Conservation (phyloP, 2,113 vertebrate species). For the Meriones unguiculatus region DNA sequence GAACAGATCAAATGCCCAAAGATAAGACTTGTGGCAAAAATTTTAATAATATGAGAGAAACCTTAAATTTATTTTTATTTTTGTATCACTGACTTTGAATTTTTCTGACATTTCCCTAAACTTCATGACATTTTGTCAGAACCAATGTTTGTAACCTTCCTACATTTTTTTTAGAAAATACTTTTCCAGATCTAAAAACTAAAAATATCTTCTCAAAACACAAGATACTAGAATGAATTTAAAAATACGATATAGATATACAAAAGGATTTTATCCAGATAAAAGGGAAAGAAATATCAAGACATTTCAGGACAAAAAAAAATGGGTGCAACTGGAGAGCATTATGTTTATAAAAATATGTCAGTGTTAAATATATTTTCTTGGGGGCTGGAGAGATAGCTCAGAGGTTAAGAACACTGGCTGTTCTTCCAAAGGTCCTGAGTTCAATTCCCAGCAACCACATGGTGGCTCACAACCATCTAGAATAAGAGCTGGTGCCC, state of each 20-base stretch:
- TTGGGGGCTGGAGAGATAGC: too few relatives aligned
- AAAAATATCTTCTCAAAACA: not conserved
- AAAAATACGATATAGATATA: not conserved
- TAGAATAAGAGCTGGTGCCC: too few relatives aligned
- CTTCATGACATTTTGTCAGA: not conserved
- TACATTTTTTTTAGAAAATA: not conserved
- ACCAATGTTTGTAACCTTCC: not conserved
- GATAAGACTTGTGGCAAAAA: not conserved
- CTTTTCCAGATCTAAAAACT: not conserved
- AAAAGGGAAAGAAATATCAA: not conserved
- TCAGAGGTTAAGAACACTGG: too few relatives aligned
- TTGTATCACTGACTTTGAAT: not conserved
- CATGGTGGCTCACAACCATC: too few relatives aligned
- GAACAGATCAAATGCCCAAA: slow-evolving; percentile 10
- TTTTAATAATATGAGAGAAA: not conserved
- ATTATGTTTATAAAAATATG: not conserved
- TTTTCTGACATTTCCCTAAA: not conserved
- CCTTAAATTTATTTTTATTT: slow-evolving; percentile 5
- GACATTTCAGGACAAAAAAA: not conserved
- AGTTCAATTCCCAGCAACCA: too few relatives aligned
- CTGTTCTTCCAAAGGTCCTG: too few relatives aligned
- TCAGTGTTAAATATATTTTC: not conserved
- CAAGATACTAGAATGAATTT: not conserved
- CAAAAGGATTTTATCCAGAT: not conserved
- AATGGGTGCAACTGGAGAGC: not conserved